Percentiles rank a stretch among this genome's conserved stretches.
Conservation (phyloP, 2,888 invertebrate genomes). For the Shargacucullia verbasci region DNA sequence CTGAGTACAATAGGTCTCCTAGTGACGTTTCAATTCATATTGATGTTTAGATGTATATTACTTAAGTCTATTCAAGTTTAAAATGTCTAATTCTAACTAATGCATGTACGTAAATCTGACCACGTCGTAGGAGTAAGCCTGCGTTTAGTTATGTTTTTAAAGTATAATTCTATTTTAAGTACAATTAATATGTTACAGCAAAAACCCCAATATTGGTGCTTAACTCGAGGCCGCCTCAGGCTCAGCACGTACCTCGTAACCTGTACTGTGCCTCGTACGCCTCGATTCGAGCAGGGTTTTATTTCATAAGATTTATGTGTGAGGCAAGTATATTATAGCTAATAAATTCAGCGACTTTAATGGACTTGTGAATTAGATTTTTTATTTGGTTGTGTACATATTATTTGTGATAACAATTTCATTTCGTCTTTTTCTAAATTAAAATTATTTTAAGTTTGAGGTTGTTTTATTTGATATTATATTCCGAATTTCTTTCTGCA, state of each 20-base stretch:
- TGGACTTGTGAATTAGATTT: conserved; percentile 27
- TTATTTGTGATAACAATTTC: conserved; percentile 43
- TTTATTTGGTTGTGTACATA: conserved; percentile 50
- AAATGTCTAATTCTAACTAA: too few relatives aligned
- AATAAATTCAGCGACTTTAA: conserved; percentile 18
- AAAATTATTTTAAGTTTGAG: conserved; percentile 47
- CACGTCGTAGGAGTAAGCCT: conserved; percentile 23
- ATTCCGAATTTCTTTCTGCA: too few relatives aligned
- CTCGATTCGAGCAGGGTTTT: conserved; percentile 2
- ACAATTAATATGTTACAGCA: conserved; percentile 36
- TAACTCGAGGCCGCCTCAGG: not conserved
- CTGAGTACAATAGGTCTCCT: too few relatives aligned
- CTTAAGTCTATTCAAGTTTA: too few relatives aligned
- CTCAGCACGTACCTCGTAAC: not conserved
- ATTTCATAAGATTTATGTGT: conserved; percentile 9
- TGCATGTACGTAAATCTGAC: conserved; percentile 20
- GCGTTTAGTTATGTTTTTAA: conserved; percentile 2
- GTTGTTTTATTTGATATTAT: conserved; percentile 28
- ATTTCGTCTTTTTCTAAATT: conserved; percentile 48
- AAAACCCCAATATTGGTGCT: conserved; percentile 7
- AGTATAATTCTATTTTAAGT: conserved; percentile 31
- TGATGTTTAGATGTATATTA: too few relatives aligned
- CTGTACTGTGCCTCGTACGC: not conserved
- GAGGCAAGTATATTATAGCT: conserved; percentile 23
- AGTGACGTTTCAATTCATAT: too few relatives aligned